These are phyloP conservation scores for Melanotus villosus DNA, from an alignment of 2,888 invertebrate genomes.

Conservation along the genomic window DNA sequence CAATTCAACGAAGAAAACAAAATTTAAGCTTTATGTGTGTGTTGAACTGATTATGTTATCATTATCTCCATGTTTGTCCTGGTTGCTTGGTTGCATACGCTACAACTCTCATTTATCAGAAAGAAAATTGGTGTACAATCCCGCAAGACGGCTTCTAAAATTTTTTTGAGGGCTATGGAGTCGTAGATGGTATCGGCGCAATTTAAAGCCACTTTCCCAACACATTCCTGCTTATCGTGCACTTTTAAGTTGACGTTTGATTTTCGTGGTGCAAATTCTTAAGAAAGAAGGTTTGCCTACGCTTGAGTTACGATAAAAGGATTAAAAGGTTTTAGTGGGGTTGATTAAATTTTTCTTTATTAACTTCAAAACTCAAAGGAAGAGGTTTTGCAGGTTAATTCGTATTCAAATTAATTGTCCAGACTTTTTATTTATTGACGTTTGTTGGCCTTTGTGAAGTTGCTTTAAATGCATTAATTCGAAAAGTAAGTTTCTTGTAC, in stretches of 20 bases:
- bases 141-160: slow-evolving; percentile 6
- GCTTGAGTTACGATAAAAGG: not conserved
- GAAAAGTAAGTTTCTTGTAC: no score
- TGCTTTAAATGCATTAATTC: no score
- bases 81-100: slow-evolving; percentile 14
- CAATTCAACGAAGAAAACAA: not conserved
- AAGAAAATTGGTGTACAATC: slow-evolving; percentile 7
- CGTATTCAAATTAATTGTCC: no score
- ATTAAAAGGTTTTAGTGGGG: not conserved
- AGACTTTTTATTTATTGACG: no score
- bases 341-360: not conserved
- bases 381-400: no score
- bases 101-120: slow-evolving; percentile 2
- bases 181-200: slow-evolving; percentile 13
- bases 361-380: no score
- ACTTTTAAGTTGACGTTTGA: not conserved
- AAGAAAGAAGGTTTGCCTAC: not conserved
- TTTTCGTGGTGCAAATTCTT: not conserved
- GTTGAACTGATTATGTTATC: slow-evolving; percentile 7
- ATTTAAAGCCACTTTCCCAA: slow-evolving; percentile 14
- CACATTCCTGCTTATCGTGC: slow-evolving; percentile 14
- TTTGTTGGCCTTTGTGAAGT: no score
- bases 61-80: slow-evolving; percentile 6
- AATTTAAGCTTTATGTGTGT: slow-evolving; percentile 2
- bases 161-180: slow-evolving; percentile 7